Base-by-base conservation (phyloP, 2,797 vertebrate genomes). In the Hemitrygon akajei region DNA sequence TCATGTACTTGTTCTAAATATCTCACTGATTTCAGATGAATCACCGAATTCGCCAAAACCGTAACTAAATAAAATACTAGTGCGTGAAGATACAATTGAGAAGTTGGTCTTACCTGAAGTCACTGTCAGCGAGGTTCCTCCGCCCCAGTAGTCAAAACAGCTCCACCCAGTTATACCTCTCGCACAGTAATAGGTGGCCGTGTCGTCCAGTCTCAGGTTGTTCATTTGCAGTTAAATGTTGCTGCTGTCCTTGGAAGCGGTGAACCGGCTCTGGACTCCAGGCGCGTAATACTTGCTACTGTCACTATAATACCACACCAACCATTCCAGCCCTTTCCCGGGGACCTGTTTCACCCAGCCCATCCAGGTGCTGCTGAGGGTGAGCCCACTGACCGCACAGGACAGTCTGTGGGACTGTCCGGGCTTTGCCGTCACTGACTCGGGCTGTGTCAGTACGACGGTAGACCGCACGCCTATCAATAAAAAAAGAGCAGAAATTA, bases 221-320 rank as follows among this genome's bases (percentile, higher is more conserved):
- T 25, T 73, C 20, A 73, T 73, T 73, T 73, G 16, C 16, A 73
- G 71, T 22, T 73, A 73, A 20, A 73, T 16, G 1, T 20, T 73
- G 71, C 20, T 73, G 71, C 71, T 71, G 69, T 25, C 71, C 20
- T 25, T 22, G 22, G 71, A 25, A 73, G 22, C 71, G 1, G 2
- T 16, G 30, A 34, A n/a, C 34, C 76, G 76, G 10, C 76, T n/a
- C 10, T 34, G 30, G 11, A 77, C 1, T 9, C 30, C 76, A 12
- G 76, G 76, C 76, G 76, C 76, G n/a, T 77, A 77, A 0, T 34
- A 2, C 2, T 2, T 34, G 76, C 0, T 4, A 14, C n/a, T 20
- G 16, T 16, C 1, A n/a, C 1, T 0, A n/a, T 3, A 1, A 1
- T 14, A 77, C 1, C 0, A 12, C 1, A 0, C 10, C 30, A 77